Evolutionary conservation across 2,113 vertebrate genomes (phyloP), one percentile per base, ranked within the genome.

Genomic region (Spea multiplicata): DNA sequence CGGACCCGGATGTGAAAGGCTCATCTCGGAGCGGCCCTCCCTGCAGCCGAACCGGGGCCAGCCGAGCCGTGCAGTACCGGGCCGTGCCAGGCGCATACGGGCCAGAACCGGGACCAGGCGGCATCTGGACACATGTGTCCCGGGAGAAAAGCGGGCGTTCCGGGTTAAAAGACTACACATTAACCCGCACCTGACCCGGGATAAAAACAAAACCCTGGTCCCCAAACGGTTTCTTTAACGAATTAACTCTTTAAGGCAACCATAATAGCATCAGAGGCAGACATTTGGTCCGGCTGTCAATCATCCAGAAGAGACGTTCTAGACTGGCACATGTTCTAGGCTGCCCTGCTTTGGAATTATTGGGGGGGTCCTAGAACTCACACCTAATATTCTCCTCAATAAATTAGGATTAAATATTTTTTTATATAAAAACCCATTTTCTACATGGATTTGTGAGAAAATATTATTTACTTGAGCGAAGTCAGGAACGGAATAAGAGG

Each of bases 1-100:
- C 91, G 89, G 94, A 93, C 91, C 93, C 93, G 93, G 92, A 94
- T 93, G 93, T 93, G 91, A 89, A 82, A 73, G 67, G 44, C 16
- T 5, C 0, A 47, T 61, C 83, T 12, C 66, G 14, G 9, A 44
- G 46, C 48, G 71, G 61, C 68, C 66, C 79, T 71, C 76, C 66
- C 61, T 17, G 50, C 81, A 46, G 68, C 46, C 64, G 30, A 8
- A 44, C 82, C 68, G 82, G 81, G 84, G 82, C 78, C 65, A 30
- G 82, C 81, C 75, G 81, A 52, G 82, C 74, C 50, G 50, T 74
- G 45, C 81, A 74, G 84, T 17, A 71, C 87, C 81, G 85, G 1
- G 83, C 86, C 82, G 74, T 30, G 85, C 84, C 80, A 45, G 78
- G 83, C 65, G 48, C 75, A 0, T 80, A 74, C 13, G 48, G 16